These are phyloP conservation scores for Notamacropus eugenii DNA, from an alignment of 2,797 vertebrate genomes.

Conservation along the genomic window DNA sequence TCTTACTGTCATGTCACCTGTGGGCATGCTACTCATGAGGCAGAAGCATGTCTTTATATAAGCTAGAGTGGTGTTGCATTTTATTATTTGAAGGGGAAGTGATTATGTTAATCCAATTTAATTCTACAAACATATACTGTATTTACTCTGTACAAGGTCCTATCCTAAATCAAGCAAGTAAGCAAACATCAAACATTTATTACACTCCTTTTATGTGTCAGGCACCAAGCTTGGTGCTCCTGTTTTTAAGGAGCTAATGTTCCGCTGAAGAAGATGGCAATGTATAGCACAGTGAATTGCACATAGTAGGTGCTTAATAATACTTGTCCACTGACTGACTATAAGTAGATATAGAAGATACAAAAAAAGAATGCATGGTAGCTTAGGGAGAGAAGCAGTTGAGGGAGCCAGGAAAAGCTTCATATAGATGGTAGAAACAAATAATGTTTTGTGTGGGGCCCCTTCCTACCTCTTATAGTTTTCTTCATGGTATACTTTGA, in stretches of 20 bases:
- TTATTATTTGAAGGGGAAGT: no score
- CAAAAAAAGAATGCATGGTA: not conserved
- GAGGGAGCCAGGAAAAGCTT: not conserved
- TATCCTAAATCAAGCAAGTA: not conserved
- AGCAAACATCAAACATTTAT: not conserved
- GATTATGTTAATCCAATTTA: not conserved
- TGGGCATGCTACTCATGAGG: not conserved
- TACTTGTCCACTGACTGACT: not conserved
- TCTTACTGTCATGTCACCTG: not conserved
- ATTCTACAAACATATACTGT: not conserved
- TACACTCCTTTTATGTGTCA: not conserved
- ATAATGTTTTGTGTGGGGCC: not conserved
- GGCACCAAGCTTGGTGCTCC: not conserved
- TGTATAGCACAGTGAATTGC: not conserved
- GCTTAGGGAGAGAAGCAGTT: not conserved
- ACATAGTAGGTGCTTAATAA: not conserved
- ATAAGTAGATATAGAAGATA: not conserved
- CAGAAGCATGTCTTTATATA: not conserved
- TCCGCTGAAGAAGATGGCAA: not conserved
- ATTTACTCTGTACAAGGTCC: not conserved
- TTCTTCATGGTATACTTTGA: not conserved
- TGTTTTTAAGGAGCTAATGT: not conserved
- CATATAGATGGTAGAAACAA: not conserved
- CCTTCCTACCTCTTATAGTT: not conserved
- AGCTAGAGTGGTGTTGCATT: not conserved